Evolutionary conservation across 30 jellyfish, hydroid and myxozoan genomes (phyloP).

Genomic region (Cassiopea andromeda): DNA sequence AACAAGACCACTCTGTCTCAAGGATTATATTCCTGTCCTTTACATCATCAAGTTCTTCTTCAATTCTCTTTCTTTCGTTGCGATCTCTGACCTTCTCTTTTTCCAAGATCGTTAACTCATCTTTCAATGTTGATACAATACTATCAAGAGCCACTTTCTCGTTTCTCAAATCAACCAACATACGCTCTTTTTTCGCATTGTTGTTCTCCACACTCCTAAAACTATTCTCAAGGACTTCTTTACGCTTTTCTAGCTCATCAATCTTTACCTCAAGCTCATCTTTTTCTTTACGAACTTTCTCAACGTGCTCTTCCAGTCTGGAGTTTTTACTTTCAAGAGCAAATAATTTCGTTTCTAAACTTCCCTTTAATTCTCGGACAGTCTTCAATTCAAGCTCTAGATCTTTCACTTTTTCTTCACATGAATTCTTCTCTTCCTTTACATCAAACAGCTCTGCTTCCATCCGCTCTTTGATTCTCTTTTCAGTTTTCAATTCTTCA

Average conservation of each 20-base stretch:
- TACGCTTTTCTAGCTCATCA: conserved; percentile 79
- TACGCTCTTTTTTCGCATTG: conserved; percentile 95
- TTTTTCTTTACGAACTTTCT: conserved; percentile 67
- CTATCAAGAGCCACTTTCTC: conserved; percentile 98
- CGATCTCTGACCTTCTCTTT: conserved; percentile 84
- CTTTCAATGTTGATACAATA: conserved; percentile 89
- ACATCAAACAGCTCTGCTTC: conserved; percentile 70
- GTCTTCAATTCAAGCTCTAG: conserved; percentile 88
- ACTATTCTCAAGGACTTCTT: conserved; percentile 77
- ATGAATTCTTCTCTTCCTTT: conserved; percentile 72
- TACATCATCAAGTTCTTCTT: conserved; percentile 96
- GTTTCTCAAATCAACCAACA: conserved; percentile 91
- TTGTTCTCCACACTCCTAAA: conserved; percentile 83
- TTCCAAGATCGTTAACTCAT: conserved; percentile 91
- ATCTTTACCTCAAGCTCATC: conserved; percentile 79
- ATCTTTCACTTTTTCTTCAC: conserved; percentile 89
- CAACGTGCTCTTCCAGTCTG: conserved; percentile 79
- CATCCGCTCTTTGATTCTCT: conserved; percentile 69
- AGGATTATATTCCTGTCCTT: conserved; percentile 93
- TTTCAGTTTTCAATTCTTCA: conserved; percentile 83
- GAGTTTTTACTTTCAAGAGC: conserved; percentile 77
- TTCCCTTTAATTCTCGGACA: conserved; percentile 88
- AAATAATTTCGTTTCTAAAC: conserved; percentile 82
- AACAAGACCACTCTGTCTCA: conserved; percentile 99
- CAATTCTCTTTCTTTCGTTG: conserved; percentile 86